phyloP scores from a whole-genome alignment of 2,888 invertebrate genomes.

The Emesis russula region DNA sequence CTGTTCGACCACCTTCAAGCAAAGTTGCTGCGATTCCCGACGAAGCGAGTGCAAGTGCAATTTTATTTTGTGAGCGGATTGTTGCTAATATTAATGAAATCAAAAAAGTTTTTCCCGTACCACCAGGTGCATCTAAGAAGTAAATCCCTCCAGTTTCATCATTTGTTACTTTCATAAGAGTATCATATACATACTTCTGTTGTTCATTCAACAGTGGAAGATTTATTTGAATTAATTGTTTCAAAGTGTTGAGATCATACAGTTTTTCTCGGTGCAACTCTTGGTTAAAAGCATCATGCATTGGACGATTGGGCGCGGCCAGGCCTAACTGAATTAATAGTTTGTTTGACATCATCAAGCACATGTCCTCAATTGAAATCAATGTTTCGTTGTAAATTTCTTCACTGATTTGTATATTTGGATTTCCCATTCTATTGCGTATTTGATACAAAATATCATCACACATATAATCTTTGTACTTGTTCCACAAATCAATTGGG shows the following conservation, averaged over 20 bases:
- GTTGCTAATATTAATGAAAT: not conserved
- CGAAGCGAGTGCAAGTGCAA: no score
- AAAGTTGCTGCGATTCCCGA: no score
- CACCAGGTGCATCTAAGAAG: conserved; percentile 52
- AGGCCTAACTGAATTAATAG: conserved; percentile 86
- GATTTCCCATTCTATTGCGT: conserved; percentile 69
- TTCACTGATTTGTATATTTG: conserved; percentile 47
- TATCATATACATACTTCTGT: conserved; percentile 77
- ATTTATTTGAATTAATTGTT: conserved; percentile 84
- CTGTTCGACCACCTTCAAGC: not conserved
- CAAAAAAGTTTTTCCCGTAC: conserved; percentile 5
- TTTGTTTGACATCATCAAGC: conserved; percentile 72
- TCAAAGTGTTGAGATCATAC: conserved; percentile 80
- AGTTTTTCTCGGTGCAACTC: conserved; percentile 78
- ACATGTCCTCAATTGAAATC: conserved; percentile 67
- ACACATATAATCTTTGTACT: conserved; percentile 77
- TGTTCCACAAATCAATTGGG: conserved; percentile 75
- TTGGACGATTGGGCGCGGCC: conserved; percentile 88
- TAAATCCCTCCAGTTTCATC: conserved; percentile 81
- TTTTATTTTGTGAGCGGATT: no score
- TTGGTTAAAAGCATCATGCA: conserved; percentile 84
- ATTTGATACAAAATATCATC: conserved; percentile 79
- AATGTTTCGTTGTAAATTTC: conserved; percentile 73
- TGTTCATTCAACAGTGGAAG: conserved; percentile 83
- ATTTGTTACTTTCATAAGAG: conserved; percentile 79